Base-by-base conservation (phyloP, 1,140 invertebrate species). In the Heliconius nattereri region DNA sequence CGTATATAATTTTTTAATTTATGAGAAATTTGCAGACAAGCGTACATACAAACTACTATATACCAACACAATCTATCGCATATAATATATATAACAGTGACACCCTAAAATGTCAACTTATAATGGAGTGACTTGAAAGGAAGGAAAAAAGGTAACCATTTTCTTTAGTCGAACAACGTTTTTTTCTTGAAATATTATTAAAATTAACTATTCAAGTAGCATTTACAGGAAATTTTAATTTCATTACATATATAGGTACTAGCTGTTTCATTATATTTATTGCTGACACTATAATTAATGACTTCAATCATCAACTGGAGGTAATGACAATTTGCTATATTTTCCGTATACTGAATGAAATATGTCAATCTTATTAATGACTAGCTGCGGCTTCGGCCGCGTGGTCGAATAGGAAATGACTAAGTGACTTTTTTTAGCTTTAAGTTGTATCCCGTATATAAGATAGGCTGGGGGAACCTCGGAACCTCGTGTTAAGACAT, bases 251-350 rank as follows among this genome's bases (percentile, higher is more conserved):
- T 35, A 7, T 35, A 35, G 32, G 32, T 35, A 3, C 9, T 40
- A 0, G 37, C 11, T 40, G 37, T 40, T 40, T 40, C 40, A 20
- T 26, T 11, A 13, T 60, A 60, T 60, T 26, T 66, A 66, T 26
- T 66, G 60, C n/a, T 66, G 60, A 66, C 60, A 66, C 60, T 26
- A 26, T 66, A 66, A 66, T 66, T 66, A n/a, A 66, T 66, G 60
- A 66, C 23, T 26, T n/a, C 20, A 66, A n/a, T 66, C 20, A n/a
- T n/a, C n/a, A 26, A 66, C 16, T 29, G 60, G 57, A 66, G 11
- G 9, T 66, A 29, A 16, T n/a, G 23, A 23, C 60, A 66, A 66
- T 52, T 20, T 52, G 49, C 6, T 19, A 52, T 52, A 52, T 52
- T 20, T 20, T 52, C 49, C 49, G 49, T 52, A 16, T 52, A 16